Conservation (phyloP, 2,113 vertebrate species). For the Gavia stellata region DNA sequence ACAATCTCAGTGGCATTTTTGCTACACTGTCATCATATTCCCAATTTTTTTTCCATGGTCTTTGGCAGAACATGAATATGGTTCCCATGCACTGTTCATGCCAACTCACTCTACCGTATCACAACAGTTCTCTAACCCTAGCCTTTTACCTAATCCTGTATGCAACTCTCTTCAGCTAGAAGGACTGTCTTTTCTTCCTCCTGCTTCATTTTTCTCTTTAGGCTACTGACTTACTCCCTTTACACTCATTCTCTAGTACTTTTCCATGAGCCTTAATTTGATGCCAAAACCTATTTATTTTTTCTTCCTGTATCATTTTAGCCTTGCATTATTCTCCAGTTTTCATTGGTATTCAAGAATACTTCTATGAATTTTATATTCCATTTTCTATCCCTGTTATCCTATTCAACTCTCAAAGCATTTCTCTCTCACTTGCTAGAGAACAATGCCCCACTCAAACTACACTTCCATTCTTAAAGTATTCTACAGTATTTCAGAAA, state of each 20-base stretch:
- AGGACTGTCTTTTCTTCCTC: neutral
- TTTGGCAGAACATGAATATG: neutral
- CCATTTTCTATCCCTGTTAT: slow-evolving; percentile 21
- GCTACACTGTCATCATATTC: neutral
- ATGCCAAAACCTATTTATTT: slow-evolving; percentile 20
- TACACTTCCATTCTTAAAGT: slow-evolving; percentile 41
- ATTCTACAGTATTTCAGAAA: slow-evolving; percentile 41
- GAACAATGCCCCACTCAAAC: slow-evolving; percentile 55
- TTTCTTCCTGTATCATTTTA: slow-evolving; percentile 18
- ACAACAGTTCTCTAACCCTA: neutral
- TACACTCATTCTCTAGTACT: neutral
- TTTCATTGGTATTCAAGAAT: slow-evolving; percentile 45
- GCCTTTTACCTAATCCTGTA: neutral
- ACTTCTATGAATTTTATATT: slow-evolving; percentile 29
- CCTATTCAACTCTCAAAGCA: slow-evolving; percentile 38
- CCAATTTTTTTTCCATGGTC: neutral
- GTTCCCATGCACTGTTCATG: neutral
- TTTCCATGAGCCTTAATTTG: neutral
- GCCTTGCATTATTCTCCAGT: neutral
- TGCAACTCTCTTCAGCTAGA: neutral
- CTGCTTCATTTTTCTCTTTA: neutral
- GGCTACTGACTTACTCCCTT: neutral
- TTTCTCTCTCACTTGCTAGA: slow-evolving; percentile 18
- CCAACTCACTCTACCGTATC: neutral
- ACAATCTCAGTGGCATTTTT: neutral